phyloP scores from a whole-genome alignment of 2,113 vertebrate species.

The Erpornis zantholeuca region DNA sequence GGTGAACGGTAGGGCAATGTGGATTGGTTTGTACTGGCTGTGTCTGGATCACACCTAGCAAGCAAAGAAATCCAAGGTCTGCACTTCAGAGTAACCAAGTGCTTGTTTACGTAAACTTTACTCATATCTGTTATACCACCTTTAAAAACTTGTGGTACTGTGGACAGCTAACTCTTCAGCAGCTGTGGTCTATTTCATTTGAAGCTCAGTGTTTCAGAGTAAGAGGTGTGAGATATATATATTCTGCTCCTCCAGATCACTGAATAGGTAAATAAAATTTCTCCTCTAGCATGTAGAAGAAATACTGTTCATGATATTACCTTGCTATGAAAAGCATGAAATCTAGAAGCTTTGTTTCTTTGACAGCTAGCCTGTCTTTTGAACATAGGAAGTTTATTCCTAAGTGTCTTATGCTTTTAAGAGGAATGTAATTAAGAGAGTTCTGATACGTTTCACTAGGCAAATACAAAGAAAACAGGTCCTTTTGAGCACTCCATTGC shows the following conservation, averaged over 20 bases:
- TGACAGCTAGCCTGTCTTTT: slow-evolving; percentile 50
- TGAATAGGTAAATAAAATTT: slow-evolving; percentile 58
- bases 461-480: slow-evolving; percentile 38
- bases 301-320: slow-evolving; percentile 5
- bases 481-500: slow-evolving; percentile 20
- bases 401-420: slow-evolving; percentile 31
- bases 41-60: slow-evolving; percentile 40
- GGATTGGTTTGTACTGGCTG: slow-evolving; percentile 35
- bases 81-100: slow-evolving; percentile 24
- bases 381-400: slow-evolving; percentile 43
- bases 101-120: slow-evolving; percentile 42
- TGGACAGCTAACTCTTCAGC: neutral
- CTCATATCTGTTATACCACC: neutral
- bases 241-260: slow-evolving; percentile 8
- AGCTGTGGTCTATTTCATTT: slow-evolving; percentile 3
- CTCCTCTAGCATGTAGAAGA: neutral
- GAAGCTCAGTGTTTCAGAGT: slow-evolving; percentile 24
- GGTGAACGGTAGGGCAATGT: slow-evolving; percentile 58
- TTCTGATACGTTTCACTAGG: slow-evolving; percentile 66
- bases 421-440: slow-evolving; percentile 53
- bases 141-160: neutral
- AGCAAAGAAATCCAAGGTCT: slow-evolving; percentile 28
- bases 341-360: slow-evolving; percentile 44
- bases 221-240: neutral
- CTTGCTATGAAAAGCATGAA: slow-evolving; percentile 27